phyloP scores from a whole-genome alignment of 2,113 vertebrate species.

The Delphinus delphis region DNA sequence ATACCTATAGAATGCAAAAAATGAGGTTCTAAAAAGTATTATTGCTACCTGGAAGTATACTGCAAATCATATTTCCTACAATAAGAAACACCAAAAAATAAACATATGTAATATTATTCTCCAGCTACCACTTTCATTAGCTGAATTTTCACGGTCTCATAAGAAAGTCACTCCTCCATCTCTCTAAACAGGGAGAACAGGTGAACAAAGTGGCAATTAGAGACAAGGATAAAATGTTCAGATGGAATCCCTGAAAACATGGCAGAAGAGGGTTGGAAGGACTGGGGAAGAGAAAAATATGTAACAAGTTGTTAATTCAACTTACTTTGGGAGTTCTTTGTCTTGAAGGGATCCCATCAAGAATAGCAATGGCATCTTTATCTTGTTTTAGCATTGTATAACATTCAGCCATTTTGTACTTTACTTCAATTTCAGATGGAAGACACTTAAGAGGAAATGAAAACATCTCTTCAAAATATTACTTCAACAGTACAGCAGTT shows the following conservation, averaged over 20 bases:
- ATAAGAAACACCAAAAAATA: background rate
- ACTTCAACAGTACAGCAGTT: background rate
- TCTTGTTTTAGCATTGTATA: slow-evolving; percentile 98
- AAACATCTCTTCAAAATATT: slow-evolving; percentile 25
- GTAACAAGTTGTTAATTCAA: background rate
- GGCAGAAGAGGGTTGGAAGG: background rate
- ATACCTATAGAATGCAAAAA: background rate
- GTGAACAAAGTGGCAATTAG: background rate
- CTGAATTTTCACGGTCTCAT: background rate
- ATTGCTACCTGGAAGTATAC: background rate
- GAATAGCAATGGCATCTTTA: slow-evolving; percentile 97
- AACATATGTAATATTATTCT: background rate
- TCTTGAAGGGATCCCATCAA: slow-evolving; percentile 97
- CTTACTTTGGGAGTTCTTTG: slow-evolving; percentile 97
- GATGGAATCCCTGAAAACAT: background rate
- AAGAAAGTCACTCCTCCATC: background rate
- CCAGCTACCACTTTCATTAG: background rate
- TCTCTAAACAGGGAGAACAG: slow-evolving; percentile 3
- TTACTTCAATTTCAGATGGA: slow-evolving; percentile 98
- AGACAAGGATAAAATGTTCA: background rate
- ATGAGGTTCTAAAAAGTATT: background rate
- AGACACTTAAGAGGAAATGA: slow-evolving; percentile 87
- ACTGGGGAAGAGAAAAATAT: background rate
- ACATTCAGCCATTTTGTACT: slow-evolving; percentile 99
- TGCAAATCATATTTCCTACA: background rate